phyloP scores from a whole-genome alignment of 2,113 vertebrate genomes.

The Oryzias melastigma region DNA sequence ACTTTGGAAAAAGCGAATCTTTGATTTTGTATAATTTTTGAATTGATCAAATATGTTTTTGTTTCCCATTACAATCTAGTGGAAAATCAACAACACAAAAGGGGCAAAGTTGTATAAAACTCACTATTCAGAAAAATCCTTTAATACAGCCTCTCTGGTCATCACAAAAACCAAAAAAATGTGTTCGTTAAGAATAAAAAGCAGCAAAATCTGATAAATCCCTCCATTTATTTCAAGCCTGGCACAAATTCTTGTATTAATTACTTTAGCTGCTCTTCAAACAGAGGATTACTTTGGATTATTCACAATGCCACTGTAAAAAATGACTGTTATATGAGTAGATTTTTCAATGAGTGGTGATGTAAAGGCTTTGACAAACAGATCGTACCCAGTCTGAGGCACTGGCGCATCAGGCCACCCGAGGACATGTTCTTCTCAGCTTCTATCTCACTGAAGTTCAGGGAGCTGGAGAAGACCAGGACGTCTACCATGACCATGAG shows the following conservation, averaged over 20 bases:
- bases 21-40: too few species aligned
- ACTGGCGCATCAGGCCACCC: slow-evolving; percentile 96
- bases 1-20: too few species aligned
- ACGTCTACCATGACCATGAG: slow-evolving; percentile 98
- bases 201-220: slow-evolving; percentile 13
- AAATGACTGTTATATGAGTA: too few species aligned
- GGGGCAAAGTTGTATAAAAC: slow-evolving; percentile 12
- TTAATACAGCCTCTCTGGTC: slow-evolving; percentile 25
- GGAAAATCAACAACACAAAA: slow-evolving; percentile 11
- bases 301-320: slow-evolving; percentile 4
- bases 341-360: too few species aligned
- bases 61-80: slow-evolving; percentile 8
- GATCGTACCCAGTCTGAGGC: slow-evolving; percentile 83
- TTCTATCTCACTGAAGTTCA: slow-evolving; percentile 98
- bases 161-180: slow-evolving; percentile 22
- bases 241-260: slow-evolving; percentile 27
- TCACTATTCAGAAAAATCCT: slow-evolving; percentile 27
- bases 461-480: slow-evolving; percentile 94
- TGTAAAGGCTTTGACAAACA: neutral
- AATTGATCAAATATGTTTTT: slow-evolving; percentile 7
- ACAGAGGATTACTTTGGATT: slow-evolving; percentile 41
- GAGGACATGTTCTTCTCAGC: slow-evolving; percentile 99
- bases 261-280: slow-evolving; percentile 37
- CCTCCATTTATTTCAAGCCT: slow-evolving; percentile 26
- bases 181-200: slow-evolving; percentile 9